Conservation (phyloP, 2,113 vertebrate species). For the Apaloderma vittatum region DNA sequence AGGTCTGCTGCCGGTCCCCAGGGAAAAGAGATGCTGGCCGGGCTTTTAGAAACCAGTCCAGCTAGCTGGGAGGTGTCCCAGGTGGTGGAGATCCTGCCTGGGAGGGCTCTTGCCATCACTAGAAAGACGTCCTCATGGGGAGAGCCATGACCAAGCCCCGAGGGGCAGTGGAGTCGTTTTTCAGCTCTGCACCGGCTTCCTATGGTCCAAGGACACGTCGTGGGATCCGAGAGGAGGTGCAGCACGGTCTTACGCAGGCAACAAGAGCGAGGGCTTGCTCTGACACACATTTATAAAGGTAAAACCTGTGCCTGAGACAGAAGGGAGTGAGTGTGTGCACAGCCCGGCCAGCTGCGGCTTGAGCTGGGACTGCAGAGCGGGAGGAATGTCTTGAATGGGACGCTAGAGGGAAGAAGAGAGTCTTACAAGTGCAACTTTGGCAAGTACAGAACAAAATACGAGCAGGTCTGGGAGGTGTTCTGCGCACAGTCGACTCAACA, state of each 20-base stretch:
- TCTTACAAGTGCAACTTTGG: neutral
- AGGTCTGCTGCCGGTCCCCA: neutral
- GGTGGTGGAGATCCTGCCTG: neutral
- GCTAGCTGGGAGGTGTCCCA: neutral
- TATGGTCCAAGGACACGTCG: neutral
- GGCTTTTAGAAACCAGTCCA: neutral
- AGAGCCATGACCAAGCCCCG: neutral
- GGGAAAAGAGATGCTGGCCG: neutral
- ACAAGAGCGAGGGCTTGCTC: neutral
- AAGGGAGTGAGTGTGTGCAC: neutral
- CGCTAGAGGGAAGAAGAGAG: slow-evolving; percentile 52
- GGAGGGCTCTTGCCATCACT: neutral
- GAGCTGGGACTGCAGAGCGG: neutral
- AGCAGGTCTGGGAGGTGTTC: rapidly evolving
- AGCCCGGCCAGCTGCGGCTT: rapidly evolving
- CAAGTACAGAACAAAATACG: neutral
- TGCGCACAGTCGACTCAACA: neutral
- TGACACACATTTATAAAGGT: neutral
- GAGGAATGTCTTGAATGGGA: neutral
- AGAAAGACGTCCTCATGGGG: neutral
- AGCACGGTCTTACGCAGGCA: neutral
- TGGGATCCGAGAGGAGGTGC: neutral
- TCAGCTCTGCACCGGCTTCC: neutral
- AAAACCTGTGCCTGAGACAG: neutral
- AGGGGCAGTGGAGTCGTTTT: neutral